A percentile compares a stretch with the other conserved stretches of the same genome.
Evolutionary conservation across 23 tunicate species (phyloP).

Genomic region (Oikopleura dioica): DNA sequence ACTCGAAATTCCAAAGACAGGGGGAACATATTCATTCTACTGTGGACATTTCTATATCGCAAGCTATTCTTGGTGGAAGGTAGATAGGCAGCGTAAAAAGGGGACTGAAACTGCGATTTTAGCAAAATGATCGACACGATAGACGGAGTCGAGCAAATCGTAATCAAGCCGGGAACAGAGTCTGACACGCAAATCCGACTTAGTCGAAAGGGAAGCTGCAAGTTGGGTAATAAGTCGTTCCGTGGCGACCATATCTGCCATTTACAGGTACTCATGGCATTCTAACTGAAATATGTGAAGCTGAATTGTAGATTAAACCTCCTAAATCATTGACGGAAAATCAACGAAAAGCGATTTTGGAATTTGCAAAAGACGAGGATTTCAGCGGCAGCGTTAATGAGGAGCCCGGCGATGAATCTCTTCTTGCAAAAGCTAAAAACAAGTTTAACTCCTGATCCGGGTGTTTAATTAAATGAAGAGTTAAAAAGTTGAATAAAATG

Average conservation of each 20-base stretch:
- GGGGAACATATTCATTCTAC: neutral
- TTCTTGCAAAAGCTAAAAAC: neutral
- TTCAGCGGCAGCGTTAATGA: neutral
- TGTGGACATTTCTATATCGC: neutral
- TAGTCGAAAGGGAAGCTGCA: neutral
- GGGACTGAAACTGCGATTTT: neutral
- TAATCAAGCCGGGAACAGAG: neutral
- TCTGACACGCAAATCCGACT: neutral
- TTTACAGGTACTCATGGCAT: neutral
- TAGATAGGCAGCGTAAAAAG: neutral
- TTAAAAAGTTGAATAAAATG: too few species aligned
- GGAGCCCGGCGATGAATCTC: neutral
- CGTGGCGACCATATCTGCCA: neutral
- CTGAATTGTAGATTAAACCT: neutral
- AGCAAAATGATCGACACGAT: neutral
- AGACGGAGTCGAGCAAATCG: neutral
- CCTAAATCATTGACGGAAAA: neutral
- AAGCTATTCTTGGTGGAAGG: neutral
- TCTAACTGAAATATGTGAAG: neutral
- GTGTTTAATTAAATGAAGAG: too few species aligned
- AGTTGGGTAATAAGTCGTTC: neutral
- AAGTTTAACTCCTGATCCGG: neutral
- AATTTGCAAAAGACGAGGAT: neutral
- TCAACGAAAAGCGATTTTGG: neutral
- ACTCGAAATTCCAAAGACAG: neutral